A percentile compares a stretch with the other conserved stretches of the same genome.
Conservation (phyloP, 2,113 vertebrate species). For the Fukomys damarensis region DNA sequence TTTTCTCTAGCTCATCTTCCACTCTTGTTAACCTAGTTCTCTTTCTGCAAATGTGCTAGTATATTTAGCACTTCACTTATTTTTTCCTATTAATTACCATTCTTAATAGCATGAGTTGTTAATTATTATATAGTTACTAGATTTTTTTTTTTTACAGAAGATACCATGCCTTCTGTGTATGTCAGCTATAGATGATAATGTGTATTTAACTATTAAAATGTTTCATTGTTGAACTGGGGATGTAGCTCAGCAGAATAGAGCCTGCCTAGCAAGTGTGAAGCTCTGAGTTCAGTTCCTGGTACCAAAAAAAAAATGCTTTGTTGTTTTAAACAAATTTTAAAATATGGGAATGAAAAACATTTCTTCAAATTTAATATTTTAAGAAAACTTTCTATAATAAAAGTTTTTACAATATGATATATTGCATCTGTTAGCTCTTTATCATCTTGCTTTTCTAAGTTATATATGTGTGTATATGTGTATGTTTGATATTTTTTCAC, state of each 20-base stretch:
- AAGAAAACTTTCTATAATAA: background rate
- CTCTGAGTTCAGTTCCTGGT: too few relatives aligned
- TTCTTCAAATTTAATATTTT: conserved; percentile 31
- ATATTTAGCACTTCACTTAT: background rate
- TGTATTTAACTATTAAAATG: conserved; percentile 24
- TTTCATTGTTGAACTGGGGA: background rate
- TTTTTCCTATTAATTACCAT: background rate
- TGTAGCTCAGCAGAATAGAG: too few relatives aligned
- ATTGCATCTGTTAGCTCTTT: background rate
- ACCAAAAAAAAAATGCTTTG: background rate
- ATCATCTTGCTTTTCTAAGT: conserved; percentile 19
- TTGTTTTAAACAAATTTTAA: conserved; percentile 17
- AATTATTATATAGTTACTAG: background rate
- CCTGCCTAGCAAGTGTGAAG: too few relatives aligned
- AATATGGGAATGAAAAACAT: background rate
- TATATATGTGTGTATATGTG: background rate
- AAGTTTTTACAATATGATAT: background rate
- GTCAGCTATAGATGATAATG: background rate
- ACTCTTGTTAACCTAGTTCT: background rate
- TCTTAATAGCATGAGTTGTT: background rate
- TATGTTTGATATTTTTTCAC: background rate
- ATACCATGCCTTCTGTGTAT: background rate
- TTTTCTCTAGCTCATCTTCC: background rate
- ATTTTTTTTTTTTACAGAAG: background rate
- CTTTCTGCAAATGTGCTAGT: background rate